Evolutionary conservation across 2,797 vertebrate genomes (phyloP), one percentile per base, ranked within the genome.

Genomic region (Trachops cirrhosus): DNA sequence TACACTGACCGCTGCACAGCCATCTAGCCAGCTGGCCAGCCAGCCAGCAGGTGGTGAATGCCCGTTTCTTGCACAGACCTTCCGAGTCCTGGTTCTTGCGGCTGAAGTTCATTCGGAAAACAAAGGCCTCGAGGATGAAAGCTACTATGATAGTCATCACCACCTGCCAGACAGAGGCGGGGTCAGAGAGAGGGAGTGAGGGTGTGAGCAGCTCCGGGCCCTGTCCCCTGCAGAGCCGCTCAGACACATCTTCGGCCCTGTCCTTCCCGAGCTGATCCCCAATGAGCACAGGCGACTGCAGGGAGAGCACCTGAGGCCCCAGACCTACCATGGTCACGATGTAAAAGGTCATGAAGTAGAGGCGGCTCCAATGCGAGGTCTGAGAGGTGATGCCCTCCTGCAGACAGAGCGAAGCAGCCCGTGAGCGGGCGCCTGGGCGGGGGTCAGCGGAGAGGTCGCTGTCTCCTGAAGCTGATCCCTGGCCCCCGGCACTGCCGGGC

Each of bases 271-370:
- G 19, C 21, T 8, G 46, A 18, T 0, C 3, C 77, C 86, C 37
- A 0, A 3, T 3, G 3, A 7, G n/a, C 3, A 6, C 41, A 34
- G 29, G 11, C 24, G 0, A 39, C 85, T 10, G 10, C 22, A 32
- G 3, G 24, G 0, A 4, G 64, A 32, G n/a, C 1, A 2, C 1
- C 44, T 4, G n/a, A 1, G 1, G 57, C 29, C 26, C 0, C 11
- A 1, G 7, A 93, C 99, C 98, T 97, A 99, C 99, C 99, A 99
- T 99, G 89, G 99, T 99, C 77, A 99, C 99, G 0, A 99, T 99
- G 96, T 99, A 99, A 97, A 99, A 99, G 92, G 99, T 99, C 99
- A 99, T 99, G 98, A 99, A 99, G 98, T 99, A 99, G 19, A 99
- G 99, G 6, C 99, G 99, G 93, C 99, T 99, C 99, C 99, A 99